phyloP scores from a whole-genome alignment of 2,797 vertebrate genomes.

The Pipistrellus kuhlii region DNA sequence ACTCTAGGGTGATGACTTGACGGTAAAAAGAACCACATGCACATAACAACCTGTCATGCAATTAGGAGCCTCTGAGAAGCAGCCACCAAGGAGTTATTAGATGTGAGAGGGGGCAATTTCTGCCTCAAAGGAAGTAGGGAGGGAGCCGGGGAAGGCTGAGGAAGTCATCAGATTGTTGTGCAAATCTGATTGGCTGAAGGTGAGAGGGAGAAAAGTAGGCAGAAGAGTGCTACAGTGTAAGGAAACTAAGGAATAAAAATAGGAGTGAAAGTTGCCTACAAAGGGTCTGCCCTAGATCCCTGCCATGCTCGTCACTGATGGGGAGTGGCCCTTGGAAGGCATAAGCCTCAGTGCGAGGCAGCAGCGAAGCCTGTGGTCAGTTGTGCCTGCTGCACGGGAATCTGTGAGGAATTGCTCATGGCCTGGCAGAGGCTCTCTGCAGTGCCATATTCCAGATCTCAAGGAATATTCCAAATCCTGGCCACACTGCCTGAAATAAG shows the following conservation, averaged over 20 bases:
- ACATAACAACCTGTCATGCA: neutral
- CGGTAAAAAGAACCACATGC: neutral
- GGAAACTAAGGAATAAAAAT: neutral
- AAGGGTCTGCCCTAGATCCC: neutral
- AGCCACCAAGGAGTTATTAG: neutral
- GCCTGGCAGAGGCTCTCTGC: neutral
- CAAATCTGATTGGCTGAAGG: neutral
- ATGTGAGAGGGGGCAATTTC: neutral
- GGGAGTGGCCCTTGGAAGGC: neutral
- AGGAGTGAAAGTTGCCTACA: neutral
- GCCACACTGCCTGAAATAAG: neutral
- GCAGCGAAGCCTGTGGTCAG: neutral
- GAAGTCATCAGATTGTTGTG: neutral
- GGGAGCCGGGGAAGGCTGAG: neutral
- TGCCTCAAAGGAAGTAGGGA: neutral
- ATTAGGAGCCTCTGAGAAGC: neutral
- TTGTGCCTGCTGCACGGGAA: fast-evolving
- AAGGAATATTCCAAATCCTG: neutral
- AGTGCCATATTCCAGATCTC: neutral
- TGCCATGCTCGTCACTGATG: fast-evolving
- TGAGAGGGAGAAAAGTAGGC: neutral
- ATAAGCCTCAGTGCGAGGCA: fast-evolving
- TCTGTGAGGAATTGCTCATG: fast-evolving
- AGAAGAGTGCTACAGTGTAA: neutral
- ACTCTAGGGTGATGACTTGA: neutral